Evolutionary conservation across 2,888 invertebrate species (phyloP).

Genomic region (Anthrax anthrax): DNA sequence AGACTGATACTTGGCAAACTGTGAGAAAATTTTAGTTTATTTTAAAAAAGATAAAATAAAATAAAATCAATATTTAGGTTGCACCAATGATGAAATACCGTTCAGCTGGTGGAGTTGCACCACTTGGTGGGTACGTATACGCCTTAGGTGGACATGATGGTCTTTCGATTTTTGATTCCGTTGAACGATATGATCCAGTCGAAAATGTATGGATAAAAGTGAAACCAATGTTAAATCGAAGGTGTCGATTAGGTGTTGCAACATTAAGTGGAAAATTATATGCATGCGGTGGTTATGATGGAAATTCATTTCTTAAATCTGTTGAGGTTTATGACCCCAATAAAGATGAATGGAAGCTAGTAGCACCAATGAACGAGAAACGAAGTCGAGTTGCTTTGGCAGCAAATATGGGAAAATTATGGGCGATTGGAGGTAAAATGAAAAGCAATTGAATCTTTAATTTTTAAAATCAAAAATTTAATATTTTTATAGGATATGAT

Average conservation of each 20-base stretch:
- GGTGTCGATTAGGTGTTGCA: slow-evolving; percentile 72
- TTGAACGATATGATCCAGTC: slow-evolving; percentile 64
- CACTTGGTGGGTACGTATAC: slow-evolving; percentile 53
- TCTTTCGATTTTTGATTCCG: slow-evolving; percentile 72
- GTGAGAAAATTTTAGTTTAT: slow-evolving; percentile 29
- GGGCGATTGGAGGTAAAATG: slow-evolving; percentile 55
- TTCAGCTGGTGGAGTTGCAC: slow-evolving; percentile 58
- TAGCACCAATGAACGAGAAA: slow-evolving; percentile 69
- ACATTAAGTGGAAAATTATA: slow-evolving; percentile 68
- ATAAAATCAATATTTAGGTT: slow-evolving; percentile 18
- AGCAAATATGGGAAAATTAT: slow-evolving; percentile 69
- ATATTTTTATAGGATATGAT: slow-evolving; percentile 38
- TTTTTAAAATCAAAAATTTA: too few relatives aligned
- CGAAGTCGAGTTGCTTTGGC: slow-evolving; percentile 68
- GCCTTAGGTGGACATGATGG: slow-evolving; percentile 82
- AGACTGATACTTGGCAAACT: slow-evolving; percentile 57
- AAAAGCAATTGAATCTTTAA: too few relatives aligned
- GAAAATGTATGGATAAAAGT: slow-evolving; percentile 59
- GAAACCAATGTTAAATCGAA: slow-evolving; percentile 63
- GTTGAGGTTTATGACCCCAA: slow-evolving; percentile 69
- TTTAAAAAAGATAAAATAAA: background rate
- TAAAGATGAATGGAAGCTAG: slow-evolving; percentile 59
- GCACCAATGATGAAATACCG: slow-evolving; percentile 36
- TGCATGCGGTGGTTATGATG: slow-evolving; percentile 76
- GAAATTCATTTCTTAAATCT: slow-evolving; percentile 63